Conservation (phyloP, 2,113 vertebrate genomes). For the Burhinus bistriatus region DNA sequence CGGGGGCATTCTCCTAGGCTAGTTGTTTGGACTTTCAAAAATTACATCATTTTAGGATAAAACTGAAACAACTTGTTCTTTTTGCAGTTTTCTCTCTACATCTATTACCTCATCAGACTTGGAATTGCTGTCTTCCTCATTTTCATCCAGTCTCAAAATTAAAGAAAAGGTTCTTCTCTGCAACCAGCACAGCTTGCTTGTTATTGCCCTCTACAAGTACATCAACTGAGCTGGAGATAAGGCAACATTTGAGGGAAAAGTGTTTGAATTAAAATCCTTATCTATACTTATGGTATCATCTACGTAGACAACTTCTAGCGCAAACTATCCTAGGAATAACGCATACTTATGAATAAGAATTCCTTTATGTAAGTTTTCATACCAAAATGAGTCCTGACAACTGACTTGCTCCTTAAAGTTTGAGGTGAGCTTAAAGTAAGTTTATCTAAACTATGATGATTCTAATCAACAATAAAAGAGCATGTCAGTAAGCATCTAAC, state of each 20-base stretch:
- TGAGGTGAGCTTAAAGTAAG: background rate
- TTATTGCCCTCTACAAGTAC: background rate
- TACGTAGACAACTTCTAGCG: background rate
- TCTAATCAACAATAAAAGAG: background rate
- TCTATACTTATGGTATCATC: background rate
- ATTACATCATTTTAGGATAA: background rate
- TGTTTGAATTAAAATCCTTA: background rate
- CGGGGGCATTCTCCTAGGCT: background rate
- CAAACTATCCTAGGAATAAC: background rate
- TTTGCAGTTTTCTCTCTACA: background rate
- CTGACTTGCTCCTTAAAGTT: background rate
- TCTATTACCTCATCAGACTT: constrained; percentile 19
- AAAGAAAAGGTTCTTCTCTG: constrained; percentile 2
- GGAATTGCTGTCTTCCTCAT: background rate
- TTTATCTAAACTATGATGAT: background rate
- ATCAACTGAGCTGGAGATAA: background rate
- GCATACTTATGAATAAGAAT: background rate
- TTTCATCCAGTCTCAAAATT: constrained; percentile 11
- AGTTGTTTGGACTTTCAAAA: background rate
- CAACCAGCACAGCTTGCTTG: constrained; percentile 1
- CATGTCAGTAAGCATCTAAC: background rate
- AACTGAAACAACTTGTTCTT: background rate
- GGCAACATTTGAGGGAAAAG: background rate
- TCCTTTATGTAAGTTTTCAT: background rate
- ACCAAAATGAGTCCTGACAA: background rate